Evolutionary conservation across 2,797 vertebrate genomes (phyloP).

Genomic region (Pristis pectinata): DNA sequence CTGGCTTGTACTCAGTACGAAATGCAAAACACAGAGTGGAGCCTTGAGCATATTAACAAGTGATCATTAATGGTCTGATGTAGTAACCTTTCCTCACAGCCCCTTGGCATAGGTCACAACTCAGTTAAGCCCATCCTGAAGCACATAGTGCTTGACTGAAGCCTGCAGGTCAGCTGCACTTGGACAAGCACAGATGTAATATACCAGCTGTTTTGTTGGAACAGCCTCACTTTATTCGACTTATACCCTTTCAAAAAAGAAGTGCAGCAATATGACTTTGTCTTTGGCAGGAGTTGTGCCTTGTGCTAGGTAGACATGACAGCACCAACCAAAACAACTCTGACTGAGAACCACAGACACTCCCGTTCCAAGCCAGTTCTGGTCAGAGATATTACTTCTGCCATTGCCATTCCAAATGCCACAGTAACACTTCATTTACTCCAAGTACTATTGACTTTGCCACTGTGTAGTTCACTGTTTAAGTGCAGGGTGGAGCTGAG

Average conservation of each 20-base stretch:
- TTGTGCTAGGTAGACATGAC: background rate
- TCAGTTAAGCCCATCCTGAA: too few relatives aligned
- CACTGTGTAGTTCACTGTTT: background rate
- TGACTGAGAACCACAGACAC: background rate
- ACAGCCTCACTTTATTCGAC: background rate
- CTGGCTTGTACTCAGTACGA: too few relatives aligned
- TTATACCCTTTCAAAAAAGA: background rate
- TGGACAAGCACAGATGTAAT: background rate
- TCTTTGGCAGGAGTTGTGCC: background rate
- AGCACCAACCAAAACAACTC: too few relatives aligned
- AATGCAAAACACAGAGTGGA: too few relatives aligned
- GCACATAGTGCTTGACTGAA: too few relatives aligned
- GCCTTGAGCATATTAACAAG: too few relatives aligned
- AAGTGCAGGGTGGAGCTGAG: background rate
- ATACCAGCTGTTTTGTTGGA: background rate
- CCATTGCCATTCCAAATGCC: background rate
- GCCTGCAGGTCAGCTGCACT: too few relatives aligned
- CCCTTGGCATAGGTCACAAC: too few relatives aligned
- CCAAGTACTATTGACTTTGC: background rate
- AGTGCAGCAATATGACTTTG: background rate
- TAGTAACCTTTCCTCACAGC: too few relatives aligned
- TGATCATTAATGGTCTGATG: too few relatives aligned
- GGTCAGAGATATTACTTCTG: background rate
- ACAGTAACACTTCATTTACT: background rate
- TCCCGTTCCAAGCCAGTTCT: background rate